Conservation (phyloP, 1,140 invertebrate genomes). For the Adoxophyes honmai region DNA sequence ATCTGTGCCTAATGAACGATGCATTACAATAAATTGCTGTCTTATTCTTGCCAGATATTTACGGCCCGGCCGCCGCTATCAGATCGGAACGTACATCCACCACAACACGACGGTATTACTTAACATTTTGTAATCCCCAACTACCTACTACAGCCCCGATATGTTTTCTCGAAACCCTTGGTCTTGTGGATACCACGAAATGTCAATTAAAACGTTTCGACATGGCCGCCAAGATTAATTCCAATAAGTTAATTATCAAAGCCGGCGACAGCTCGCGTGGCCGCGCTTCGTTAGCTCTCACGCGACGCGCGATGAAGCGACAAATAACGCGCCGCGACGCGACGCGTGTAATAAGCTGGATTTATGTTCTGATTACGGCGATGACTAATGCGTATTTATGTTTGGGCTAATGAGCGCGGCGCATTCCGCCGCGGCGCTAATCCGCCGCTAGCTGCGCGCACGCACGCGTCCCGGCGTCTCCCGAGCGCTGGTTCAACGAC, state of each 20-base stretch:
- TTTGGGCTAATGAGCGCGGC: constrained; percentile 4
- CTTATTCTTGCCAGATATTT: too few relatives aligned
- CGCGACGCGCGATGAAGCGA: constrained; percentile 10
- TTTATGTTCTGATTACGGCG: constrained; percentile 8
- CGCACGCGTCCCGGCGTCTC: too few relatives aligned
- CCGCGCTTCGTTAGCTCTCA: not conserved
- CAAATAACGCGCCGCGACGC: constrained; percentile 4
- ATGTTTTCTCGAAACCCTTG: too few relatives aligned
- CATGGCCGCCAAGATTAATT: not conserved
- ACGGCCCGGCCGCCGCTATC: too few relatives aligned
- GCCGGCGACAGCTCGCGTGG: constrained; percentile 3
- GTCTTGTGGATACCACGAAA: too few relatives aligned
- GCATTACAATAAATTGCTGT: not conserved
- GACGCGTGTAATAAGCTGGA: constrained; percentile 9
- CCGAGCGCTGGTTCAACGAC: too few relatives aligned
- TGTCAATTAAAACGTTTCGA: constrained; percentile 3
- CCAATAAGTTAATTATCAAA: constrained; percentile 1
- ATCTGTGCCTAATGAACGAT: not conserved
- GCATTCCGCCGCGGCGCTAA: not conserved
- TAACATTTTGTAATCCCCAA: too few relatives aligned
- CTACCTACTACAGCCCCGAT: too few relatives aligned
- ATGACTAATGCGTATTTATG: constrained; percentile 14
- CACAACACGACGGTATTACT: too few relatives aligned
- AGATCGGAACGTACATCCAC: too few relatives aligned
- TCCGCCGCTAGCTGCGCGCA: too few relatives aligned